Base-by-base conservation (phyloP, 1,140 invertebrate species). In the Tyrophagus putrescentiae region DNA sequence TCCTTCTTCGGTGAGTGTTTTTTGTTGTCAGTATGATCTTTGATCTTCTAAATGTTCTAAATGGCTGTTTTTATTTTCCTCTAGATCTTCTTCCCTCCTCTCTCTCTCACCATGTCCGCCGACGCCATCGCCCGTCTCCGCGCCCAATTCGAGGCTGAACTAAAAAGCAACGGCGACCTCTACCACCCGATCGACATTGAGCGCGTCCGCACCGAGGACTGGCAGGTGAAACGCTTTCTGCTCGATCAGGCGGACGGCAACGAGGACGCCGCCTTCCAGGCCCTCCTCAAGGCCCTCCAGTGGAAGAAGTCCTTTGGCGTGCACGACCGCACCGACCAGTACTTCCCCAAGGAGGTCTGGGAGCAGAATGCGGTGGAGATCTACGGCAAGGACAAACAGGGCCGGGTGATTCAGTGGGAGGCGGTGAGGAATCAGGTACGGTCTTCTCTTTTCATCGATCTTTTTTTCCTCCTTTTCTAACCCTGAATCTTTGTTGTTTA, bases 271-370 rank as follows among this genome's bases (percentile, higher is more conserved):
- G 50, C 60, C 16, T 54, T 60, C 23, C 29, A 33, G 11, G 11
- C 18, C 18, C 27, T 61, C 13, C 23, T 11, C 16, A 60, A 60
- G 33, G 31, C 60, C 21, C 18, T 61, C 16, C 45, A 61, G 58
- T 61, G 60, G 60, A 57, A 52, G 21, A 61, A 61, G 2, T 16
- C n/a, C 39, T 61, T 61, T 32, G 60, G 60, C n/a, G 31, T 61
- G 11, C 60, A 61, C 27, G 32, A 57, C 28, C 31, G 45, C 16
- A 41, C 3, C 21, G 52, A 61, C 29, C 27, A 27, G 31, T 28
- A n/a, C 18, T 61, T 61, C 58, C 60, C 60, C 13, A n/a, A 25
- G 23, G 57, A 59, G 27, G 31, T 59, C 33, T 59, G 29, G 18
- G 57, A 57, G 25, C 28, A 41, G 11, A 29, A 59, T 59, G 9